Base-by-base conservation (phyloP, 2,888 invertebrate species). In the Heliconius hortense region DNA sequence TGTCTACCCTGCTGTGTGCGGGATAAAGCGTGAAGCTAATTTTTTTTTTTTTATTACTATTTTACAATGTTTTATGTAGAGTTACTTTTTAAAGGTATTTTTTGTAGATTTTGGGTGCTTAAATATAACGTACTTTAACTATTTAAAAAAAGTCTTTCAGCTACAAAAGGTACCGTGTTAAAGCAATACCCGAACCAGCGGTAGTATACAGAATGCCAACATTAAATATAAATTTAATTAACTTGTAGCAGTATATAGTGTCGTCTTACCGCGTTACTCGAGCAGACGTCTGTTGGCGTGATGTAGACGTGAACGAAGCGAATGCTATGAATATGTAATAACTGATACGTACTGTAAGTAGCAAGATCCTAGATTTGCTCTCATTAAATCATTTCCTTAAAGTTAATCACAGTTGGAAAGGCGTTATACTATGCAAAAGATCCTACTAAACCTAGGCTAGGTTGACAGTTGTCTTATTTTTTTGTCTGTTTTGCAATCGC, bases 271-370 rank as follows among this genome's bases (percentile, higher is more conserved):
- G n/a, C 10, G 35, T 21, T 31, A 60, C 28, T 39, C 39, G 72
- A 56, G 59, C 31, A 74, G 71, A 66, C 59, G 76, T 75, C 63
- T 73, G 56, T 75, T 71, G 62, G 73, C 66, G 70, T 63, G 31
- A 75, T 35, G 26, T 56, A 62, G 68, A 69, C 72, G 69, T 67
- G 73, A 63, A 48, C 63, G 53, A 72, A 60, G 71, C 60, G 68
- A 62, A 56, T n/a, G 31, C 39, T 10, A 78, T 78, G 77, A 78
- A 77, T 79, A 74, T 76, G 78, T 74, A 77, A 72, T 66, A 62
- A 28, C 28, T 72, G 39, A 35, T 59, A 26, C 13, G 26, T 64
- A 64, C 63, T 63, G n/a, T 13, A 13, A 39, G 13, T 15, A 13
- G n/a, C n/a, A 11, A 66, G 35, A 66, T 66, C 24, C 11, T 64